phyloP scores from a whole-genome alignment of 2,888 invertebrate genomes.

The Euzophera pinguis region DNA sequence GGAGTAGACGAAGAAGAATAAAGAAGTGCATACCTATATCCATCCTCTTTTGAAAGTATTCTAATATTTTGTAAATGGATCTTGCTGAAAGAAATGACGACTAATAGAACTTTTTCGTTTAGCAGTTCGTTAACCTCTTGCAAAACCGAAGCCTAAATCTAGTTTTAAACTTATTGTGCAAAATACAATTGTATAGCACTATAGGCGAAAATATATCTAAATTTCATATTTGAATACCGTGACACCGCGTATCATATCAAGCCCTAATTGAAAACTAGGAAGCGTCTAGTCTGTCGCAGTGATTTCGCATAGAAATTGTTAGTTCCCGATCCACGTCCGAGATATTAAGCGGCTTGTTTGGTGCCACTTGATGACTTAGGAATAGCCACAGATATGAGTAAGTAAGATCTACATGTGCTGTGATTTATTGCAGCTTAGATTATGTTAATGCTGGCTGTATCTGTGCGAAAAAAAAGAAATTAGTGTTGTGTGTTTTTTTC shows the following conservation, averaged over 20 bases:
- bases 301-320: constrained; percentile 24
- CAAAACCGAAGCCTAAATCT: not conserved
- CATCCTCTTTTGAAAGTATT: too few species aligned
- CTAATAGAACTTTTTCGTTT: too few species aligned
- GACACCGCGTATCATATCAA: constrained; percentile 21
- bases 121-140: too few species aligned
- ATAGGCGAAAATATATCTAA: too few species aligned
- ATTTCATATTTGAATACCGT: constrained; percentile 7
- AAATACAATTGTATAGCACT: too few species aligned
- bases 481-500: not conserved
- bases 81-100: too few species aligned
- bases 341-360: constrained; percentile 25
- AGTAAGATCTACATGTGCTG: not conserved
- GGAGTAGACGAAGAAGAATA: too few species aligned
- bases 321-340: constrained; percentile 34
- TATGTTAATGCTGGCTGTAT: not conserved
- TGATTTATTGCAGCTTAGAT: not conserved
- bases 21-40: too few species aligned
- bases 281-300: constrained; percentile 23
- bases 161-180: too few species aligned
- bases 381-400: not conserved
- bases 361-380: constrained; percentile 13
- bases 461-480: not conserved
- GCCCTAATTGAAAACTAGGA: constrained; percentile 46
- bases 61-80: too few species aligned